Evolutionary conservation across 2,797 vertebrate species (phyloP), one percentile per base, ranked within the genome.

Genomic region (Rhabdomys pumilio): DNA sequence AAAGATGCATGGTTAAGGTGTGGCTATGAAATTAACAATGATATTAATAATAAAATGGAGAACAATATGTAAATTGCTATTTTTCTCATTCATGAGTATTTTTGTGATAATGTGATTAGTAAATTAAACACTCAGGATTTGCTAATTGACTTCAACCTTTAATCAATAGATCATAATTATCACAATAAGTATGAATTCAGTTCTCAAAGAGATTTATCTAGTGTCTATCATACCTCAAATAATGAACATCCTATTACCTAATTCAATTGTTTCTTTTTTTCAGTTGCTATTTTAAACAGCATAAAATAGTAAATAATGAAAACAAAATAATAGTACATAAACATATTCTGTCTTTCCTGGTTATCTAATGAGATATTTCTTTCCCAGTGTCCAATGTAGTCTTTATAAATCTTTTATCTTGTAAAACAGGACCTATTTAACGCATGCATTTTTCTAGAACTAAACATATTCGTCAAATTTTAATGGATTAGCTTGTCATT

Each of bases 1-100:
- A 93, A 73, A 97, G 96, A 91, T 90, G 80, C 91, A 90, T 84
- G 94, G 72, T 96, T 91, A 97, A 98, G 94, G 93, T 94, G 85
- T 96, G 95, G 44, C 73, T 97, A 92, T 91, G 94, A 97, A 97
- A 97, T 97, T 98, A 96, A 69, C 91, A 90, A 88, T 69, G 19
- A 93, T 96, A 95, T 95, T 98, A 97, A 95, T 95, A 65, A 92
- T 86, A 96, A 94, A 86, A 72, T 41, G 50, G 61, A 86, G 95
- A 97, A 88, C 41, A 97, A 91, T 87, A 96, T 75, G 82, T 91
- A 91, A 93, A 96, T 88, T 90, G 38, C 24, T 9, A 44, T 89
- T 93, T 79, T 93, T 88, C 83, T 81, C 41, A 95, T 73, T 89
- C 13, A 34, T 65, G 9, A 88, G 63, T 63, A 75, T 84, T 90